Base-by-base conservation (phyloP, 2,113 vertebrate species). In the Ascaphus truei region DNA sequence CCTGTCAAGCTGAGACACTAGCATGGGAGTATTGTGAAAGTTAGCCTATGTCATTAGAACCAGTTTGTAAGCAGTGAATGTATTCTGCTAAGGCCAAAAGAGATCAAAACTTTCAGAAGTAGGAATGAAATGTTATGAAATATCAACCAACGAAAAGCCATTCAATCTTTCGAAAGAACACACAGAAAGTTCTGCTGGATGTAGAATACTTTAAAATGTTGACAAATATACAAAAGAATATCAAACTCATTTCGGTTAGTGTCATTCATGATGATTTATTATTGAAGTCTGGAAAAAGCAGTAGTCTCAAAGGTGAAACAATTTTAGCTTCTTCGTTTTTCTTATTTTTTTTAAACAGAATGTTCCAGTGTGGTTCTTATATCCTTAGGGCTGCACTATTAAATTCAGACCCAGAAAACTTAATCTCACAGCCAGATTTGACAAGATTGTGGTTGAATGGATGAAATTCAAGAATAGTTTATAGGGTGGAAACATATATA, bases 351-450 rank as follows among this genome's bases (percentile, higher is more conserved):
- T 36, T 48, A 57, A 52, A 0, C 71, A 81, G 74, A 86, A 81
- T 83, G 81, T 83, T 86, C 79, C 73, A 73, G 75, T 78, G 83
- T 79, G 76, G 75, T 80, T 85, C 80, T 83, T 87, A 76, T 85
- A 77, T 86, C 78, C 81, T 83, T 89, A 80, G 82, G 85, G 79
- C 83, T 85, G 75, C 71, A 77, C 79, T 88, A 87, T 83, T 88
- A 85, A 84, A 87, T 91, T 86, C 80, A 56, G 80, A 84, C 88
- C 77, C 33, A 29, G 45, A 74, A 87, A 88, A 86, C 83, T 85
- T 88, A 87, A 88, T 89, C 84, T 89, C 83, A 80, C 78, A 81
- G 83, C 81, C 66, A 79, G 75, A 85, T 85, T 87, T 85, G 86
- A 92, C 83, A 92, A 84, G 80, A 81, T 77, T 74, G 68, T 80